Evolutionary conservation across 2,888 invertebrate genomes (phyloP).

Genomic region (Andrena flavipes): DNA sequence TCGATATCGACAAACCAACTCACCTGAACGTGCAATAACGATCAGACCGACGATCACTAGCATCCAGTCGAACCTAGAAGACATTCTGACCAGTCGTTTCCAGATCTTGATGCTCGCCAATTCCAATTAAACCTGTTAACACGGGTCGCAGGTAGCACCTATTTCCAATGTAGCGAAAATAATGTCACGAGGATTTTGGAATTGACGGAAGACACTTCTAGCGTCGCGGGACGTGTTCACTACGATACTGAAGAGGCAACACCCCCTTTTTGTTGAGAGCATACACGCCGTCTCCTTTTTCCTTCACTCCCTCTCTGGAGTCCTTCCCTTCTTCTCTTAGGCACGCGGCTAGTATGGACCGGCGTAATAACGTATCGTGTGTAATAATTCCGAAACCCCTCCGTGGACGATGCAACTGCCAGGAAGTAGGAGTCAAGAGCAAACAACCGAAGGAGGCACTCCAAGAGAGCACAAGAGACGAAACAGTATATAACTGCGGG

Average conservation of each 20-base stretch:
- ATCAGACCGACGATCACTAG: slow-evolving; percentile 48
- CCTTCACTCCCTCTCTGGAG: slow-evolving; percentile 40
- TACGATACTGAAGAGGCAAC: slow-evolving; percentile 66
- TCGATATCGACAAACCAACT: slow-evolving; percentile 2
- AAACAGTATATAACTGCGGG: slow-evolving; percentile 47
- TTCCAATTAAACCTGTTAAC: neutral
- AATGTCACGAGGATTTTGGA: slow-evolving; percentile 1
- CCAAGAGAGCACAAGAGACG: slow-evolving; percentile 52
- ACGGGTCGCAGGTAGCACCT: neutral
- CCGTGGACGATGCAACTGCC: slow-evolving; percentile 49
- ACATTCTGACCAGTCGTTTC: slow-evolving; percentile 37
- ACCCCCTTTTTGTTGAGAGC: slow-evolving; percentile 64
- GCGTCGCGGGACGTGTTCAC: slow-evolving; percentile 64
- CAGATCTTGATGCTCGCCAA: neutral
- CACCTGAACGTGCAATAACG: slow-evolving; percentile 54
- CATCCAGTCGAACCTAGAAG: slow-evolving; percentile 10
- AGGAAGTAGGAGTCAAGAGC: slow-evolving; percentile 67
- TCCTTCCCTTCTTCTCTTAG: slow-evolving; percentile 32
- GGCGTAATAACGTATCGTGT: slow-evolving; percentile 50
- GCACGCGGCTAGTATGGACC: slow-evolving; percentile 25
- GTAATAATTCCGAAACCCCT: slow-evolving; percentile 56
- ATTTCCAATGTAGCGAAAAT: neutral
- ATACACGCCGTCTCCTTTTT: slow-evolving; percentile 39
- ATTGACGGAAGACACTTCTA: slow-evolving; percentile 37
- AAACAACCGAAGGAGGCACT: slow-evolving; percentile 61